Conservation (phyloP, 2,888 invertebrate genomes). For the Dryomyza anilis region DNA sequence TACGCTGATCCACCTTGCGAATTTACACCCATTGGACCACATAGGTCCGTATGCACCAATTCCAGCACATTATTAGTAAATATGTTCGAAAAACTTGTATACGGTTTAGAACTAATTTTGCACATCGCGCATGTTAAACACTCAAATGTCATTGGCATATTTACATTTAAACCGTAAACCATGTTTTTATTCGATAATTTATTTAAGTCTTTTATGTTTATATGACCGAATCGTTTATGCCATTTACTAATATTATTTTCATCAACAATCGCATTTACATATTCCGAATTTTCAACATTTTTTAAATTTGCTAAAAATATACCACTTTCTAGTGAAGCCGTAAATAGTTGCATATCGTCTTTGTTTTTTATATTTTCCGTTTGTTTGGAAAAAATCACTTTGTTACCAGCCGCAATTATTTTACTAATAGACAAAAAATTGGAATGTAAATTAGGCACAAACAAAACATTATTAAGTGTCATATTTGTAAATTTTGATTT, state of each 20-base stretch:
- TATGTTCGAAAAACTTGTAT: not conserved
- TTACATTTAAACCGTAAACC: constrained; percentile 14
- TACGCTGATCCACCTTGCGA: constrained; percentile 27
- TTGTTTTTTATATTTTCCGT: constrained; percentile 24
- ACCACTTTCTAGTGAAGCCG: constrained; percentile 17
- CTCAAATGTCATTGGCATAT: not conserved
- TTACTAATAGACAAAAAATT: too few species aligned
- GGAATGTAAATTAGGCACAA: too few species aligned
- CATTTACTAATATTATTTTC: not conserved
- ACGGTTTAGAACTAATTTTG: constrained; percentile 17
- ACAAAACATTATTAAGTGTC: too few species aligned
- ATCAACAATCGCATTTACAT: too few species aligned
- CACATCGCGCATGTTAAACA: constrained; percentile 20
- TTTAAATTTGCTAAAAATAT: constrained; percentile 19
- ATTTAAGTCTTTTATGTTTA: constrained; percentile 21
- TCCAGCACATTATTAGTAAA: not conserved
- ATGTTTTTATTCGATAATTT: constrained; percentile 8
- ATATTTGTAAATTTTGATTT: too few species aligned
- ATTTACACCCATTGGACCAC: constrained; percentile 26
- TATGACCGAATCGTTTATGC: constrained; percentile 31
- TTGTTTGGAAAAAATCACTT: constrained; percentile 18
- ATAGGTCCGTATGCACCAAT: constrained; percentile 18
- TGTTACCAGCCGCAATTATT: constrained; percentile 22
- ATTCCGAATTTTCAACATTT: too few species aligned
- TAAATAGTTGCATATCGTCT: too few species aligned